Conservation (phyloP, 2,113 vertebrate species). For the Phodopus roborovskii region DNA sequence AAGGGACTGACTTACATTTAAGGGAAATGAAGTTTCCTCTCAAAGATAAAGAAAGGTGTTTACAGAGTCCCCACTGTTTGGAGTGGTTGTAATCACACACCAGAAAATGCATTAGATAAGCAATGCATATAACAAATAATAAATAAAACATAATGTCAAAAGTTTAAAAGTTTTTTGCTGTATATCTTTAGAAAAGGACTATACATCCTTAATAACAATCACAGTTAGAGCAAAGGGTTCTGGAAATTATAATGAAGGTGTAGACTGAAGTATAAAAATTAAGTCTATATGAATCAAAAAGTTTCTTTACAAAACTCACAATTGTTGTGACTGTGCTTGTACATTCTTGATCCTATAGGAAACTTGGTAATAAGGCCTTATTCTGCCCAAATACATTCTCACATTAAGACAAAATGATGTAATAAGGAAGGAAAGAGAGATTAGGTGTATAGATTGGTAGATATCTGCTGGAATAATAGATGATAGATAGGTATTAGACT, state of each 20-base stretch:
- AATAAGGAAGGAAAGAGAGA: neutral
- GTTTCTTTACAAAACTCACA: neutral
- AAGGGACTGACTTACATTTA: slow-evolving; percentile 43
- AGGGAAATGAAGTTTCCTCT: slow-evolving; percentile 5
- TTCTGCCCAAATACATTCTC: neutral
- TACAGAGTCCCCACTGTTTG: neutral
- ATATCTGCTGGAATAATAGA: neutral
- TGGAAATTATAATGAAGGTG: neutral
- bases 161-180: neutral
- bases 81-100: neutral
- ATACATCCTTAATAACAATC: neutral
- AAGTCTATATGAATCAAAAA: neutral
- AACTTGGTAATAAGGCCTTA: neutral
- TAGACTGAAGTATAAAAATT: neutral
- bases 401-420: neutral
- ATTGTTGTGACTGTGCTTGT: neutral
- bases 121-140: neutral
- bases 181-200: neutral
- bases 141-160: neutral
- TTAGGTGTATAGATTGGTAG: neutral
- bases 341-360: neutral
- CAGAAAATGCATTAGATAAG: neutral
- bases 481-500: neutral
- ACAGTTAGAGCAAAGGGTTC: neutral
- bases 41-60: neutral